Conservation (phyloP, 2,113 vertebrate genomes). For the Felis catus region F.catus_Fca126_mat1.0 CM031415.1:125595501-125596000, state of each 20-base stretch:
- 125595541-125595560: background rate
- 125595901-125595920: slow-evolving; percentile 4
- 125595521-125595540: background rate
- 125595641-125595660: background rate
- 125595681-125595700: background rate
- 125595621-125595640: background rate
- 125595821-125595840: background rate
- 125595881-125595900: background rate
- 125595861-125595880: background rate
- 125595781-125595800: background rate
- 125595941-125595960: background rate
- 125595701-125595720: background rate
- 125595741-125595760: background rate
- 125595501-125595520: background rate
- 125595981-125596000: background rate
- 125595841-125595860: background rate
- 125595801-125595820: background rate
- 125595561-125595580: background rate
- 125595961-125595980: background rate
- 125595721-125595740: background rate
- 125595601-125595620: too few species aligned
- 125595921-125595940: background rate
- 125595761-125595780: background rate
- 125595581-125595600: background rate
- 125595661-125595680: background rate